phyloP scores from a whole-genome alignment of 1,140 invertebrate genomes.

The Lutraria rhynchaena region DNA sequence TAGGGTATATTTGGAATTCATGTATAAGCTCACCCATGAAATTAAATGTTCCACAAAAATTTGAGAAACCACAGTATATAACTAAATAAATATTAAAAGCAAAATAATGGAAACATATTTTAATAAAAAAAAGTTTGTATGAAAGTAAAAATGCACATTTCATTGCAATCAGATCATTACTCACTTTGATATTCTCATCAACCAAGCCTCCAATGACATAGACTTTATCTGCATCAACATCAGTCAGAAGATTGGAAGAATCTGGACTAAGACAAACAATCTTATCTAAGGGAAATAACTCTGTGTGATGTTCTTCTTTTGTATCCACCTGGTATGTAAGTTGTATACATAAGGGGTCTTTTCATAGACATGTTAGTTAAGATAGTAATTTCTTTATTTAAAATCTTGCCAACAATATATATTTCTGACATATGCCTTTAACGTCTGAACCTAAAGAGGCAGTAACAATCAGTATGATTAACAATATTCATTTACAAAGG shows the following conservation, averaged over 20 bases:
- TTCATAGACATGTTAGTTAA: too few relatives aligned
- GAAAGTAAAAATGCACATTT: background rate
- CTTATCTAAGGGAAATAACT: slow-evolving; percentile 71
- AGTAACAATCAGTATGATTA: too few relatives aligned
- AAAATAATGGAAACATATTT: background rate
- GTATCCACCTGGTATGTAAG: slow-evolving; percentile 68
- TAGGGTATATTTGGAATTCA: background rate
- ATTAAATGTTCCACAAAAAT: too few relatives aligned
- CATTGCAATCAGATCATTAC: background rate
- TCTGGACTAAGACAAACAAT: slow-evolving; percentile 80
- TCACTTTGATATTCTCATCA: slow-evolving; percentile 77
- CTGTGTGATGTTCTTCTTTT: slow-evolving; percentile 63
- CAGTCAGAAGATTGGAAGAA: slow-evolving; percentile 69
- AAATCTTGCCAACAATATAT: too few relatives aligned
- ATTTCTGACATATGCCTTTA: too few relatives aligned
- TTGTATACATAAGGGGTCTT: too few relatives aligned
- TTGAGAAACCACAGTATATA: too few relatives aligned
- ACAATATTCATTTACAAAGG: too few relatives aligned
- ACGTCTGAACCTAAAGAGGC: too few relatives aligned
- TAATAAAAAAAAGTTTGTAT: background rate
- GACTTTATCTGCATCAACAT: slow-evolving; percentile 75
- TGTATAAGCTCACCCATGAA: too few relatives aligned
- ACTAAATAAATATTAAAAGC: background rate
- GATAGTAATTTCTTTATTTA: too few relatives aligned
- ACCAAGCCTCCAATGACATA: slow-evolving; percentile 82